A percentile compares a stretch with the other conserved stretches of the same genome.
Evolutionary conservation across 2,113 vertebrate genomes (phyloP).

Genomic region (Chroicocephalus ridibundus): DNA sequence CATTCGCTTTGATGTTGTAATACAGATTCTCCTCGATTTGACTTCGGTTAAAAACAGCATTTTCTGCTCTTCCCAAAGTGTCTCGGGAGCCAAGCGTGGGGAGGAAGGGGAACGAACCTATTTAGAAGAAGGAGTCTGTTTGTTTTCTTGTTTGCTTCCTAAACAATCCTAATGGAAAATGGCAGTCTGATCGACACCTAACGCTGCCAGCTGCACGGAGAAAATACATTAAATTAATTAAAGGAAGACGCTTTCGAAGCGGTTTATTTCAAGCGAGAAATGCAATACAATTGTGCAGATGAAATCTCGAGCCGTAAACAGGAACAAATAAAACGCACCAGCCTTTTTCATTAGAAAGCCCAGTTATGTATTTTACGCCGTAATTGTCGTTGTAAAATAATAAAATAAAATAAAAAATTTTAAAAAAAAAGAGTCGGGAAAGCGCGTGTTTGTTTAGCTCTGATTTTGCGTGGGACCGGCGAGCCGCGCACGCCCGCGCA

Average conservation of each 20-base stretch:
- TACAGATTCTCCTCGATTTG: constrained; percentile 53
- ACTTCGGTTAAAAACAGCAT: constrained; percentile 59
- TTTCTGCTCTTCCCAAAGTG: constrained; percentile 27
- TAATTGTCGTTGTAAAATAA: background rate
- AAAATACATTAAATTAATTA: constrained; percentile 59
- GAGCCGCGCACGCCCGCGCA: background rate
- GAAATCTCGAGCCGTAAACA: constrained; percentile 24
- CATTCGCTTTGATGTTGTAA: constrained; percentile 61
- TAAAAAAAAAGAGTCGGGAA: background rate
- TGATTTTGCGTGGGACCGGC: background rate
- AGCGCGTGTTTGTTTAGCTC: background rate
- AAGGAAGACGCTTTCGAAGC: constrained; percentile 38
- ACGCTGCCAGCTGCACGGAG: background rate
- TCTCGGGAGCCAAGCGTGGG: background rate
- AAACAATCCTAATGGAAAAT: constrained; percentile 32
- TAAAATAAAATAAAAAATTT: background rate
- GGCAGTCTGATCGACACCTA: background rate
- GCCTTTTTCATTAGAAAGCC: background rate
- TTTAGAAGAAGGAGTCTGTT: constrained; percentile 7
- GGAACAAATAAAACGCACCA: constrained; percentile 7
- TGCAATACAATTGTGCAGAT: constrained; percentile 8
- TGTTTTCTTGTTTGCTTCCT: constrained; percentile 29
- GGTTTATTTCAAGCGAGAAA: constrained; percentile 43
- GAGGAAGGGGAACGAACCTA: background rate
- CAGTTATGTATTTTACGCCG: background rate